Base-by-base conservation (phyloP, 2,113 vertebrate genomes). In the Anguilla rostrata region DNA sequence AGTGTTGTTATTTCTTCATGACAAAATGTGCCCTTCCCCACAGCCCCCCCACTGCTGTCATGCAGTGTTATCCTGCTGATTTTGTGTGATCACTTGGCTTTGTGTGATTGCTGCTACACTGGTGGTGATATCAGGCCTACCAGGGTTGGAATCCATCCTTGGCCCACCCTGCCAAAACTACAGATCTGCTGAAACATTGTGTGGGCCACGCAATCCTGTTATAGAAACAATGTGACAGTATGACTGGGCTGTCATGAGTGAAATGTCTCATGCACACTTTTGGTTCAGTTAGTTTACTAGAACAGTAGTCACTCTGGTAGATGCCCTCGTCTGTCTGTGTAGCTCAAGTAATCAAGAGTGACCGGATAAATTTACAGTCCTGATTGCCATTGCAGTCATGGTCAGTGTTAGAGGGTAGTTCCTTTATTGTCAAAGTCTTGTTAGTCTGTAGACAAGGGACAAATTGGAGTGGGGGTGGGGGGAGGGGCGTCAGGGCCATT, bases 231-330 rank as follows among this genome's bases (percentile, higher is more conserved):
- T 66, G 60, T 66, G 22, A 66, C 18, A 3, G 5, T 22, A 34
- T 34, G 34, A 34, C 16, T 20, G 5, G 60, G 18, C 60, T 66
- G 60, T 66, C 22, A 66, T 26, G 8, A 66, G 26, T 66, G 5
- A 66, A 66, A 4, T 26, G 18, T 22, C 60, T 66, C 22, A 22
- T 14, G 56, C 56, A 46, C 56, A 60, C 14, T 20, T 66, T 56
- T 56, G 53, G 53, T 56, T 56, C 15, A 26, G 60, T 66, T 20
- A 66, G 56, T 66, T 0, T 66, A 2, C 0, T 2, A 34, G n/a
- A 75, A 75, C 9, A 75, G 71, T 34, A 34, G 71, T 12, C 71
- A 75, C 94, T 95, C 49, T 96, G 95, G 95, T 95, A 88, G 0
- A 43, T 8, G 7, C 39, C 56, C 40, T 18, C 83, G 81, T 49